These are phyloP conservation scores for Onychorhynchus coronatus DNA, from an alignment of 2,113 vertebrate genomes.

Conservation along the genomic window DNA sequence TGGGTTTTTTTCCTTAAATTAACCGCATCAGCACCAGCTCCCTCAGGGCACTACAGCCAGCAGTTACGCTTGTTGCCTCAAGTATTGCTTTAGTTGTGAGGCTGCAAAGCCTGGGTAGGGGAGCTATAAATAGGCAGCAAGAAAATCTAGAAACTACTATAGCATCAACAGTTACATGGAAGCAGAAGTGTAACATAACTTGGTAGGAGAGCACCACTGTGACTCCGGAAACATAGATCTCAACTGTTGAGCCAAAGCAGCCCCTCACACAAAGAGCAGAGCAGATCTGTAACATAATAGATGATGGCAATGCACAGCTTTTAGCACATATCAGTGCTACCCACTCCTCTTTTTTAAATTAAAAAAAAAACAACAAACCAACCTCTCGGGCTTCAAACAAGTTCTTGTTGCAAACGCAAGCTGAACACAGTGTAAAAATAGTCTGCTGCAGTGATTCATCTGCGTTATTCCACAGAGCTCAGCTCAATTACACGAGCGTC, in stretches of 20 bases:
- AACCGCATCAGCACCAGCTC: not conserved
- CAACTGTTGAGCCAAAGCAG: not conserved
- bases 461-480: slow-evolving; percentile 48
- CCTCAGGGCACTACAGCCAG: not conserved
- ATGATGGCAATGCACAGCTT: not conserved
- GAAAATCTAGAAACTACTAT: not conserved
- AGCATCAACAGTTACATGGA: not conserved
- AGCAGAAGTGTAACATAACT: not conserved
- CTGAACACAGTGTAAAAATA: slow-evolving; percentile 45
- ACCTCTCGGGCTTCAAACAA: not conserved
- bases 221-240: too few species aligned
- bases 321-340: not conserved
- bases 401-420: slow-evolving; percentile 13
- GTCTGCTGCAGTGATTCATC: slow-evolving; percentile 54
- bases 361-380: not conserved
- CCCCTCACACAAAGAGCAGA: not conserved
- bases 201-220: not conserved
- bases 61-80: not conserved
- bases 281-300: not conserved
- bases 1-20: not conserved
- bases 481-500: slow-evolving; percentile 49
- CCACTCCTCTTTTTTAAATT: not conserved
- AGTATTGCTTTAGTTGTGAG: not conserved
- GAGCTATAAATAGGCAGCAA: not conserved
- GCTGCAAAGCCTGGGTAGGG: not conserved